A percentile compares a stretch with the other conserved stretches of the same genome.
phyloP scores from a whole-genome alignment of 2,113 vertebrate genomes.

The Neodontobutis hainanensis region DNA sequence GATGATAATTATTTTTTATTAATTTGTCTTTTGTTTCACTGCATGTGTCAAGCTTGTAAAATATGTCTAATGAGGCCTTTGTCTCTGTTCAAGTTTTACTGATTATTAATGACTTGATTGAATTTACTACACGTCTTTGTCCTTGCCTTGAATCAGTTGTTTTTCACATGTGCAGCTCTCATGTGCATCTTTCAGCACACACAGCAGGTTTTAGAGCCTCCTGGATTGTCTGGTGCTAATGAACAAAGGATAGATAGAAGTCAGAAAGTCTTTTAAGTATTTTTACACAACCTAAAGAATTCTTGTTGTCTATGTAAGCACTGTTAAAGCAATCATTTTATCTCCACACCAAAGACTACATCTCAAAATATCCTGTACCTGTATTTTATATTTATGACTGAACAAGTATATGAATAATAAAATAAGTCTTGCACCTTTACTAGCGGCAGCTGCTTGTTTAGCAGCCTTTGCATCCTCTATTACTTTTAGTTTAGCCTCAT shows the following conservation, averaged over 20 bases:
- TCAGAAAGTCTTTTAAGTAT: not conserved
- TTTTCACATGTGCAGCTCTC: not conserved
- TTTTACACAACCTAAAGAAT: not conserved
- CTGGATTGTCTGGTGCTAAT: conserved; percentile 47
- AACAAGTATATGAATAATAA: not conserved
- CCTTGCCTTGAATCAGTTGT: not conserved
- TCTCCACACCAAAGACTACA: no score
- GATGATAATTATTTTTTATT: no score
- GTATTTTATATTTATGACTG: no score
- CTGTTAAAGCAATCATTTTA: no score
- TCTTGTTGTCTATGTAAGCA: no score
- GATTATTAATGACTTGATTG: conserved; percentile 5
- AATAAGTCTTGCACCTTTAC: conserved; percentile 76
- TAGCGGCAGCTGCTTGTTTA: conserved; percentile 67
- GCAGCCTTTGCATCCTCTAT: conserved; percentile 85
- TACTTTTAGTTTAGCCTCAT: conserved; percentile 86
- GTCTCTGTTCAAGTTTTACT: conserved; percentile 1
- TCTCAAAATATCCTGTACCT: no score
- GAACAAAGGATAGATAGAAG: conserved; percentile 16
- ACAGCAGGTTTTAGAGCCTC: conserved; percentile 78
- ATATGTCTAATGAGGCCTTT: no score
- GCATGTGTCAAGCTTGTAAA: no score
- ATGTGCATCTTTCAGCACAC: conserved; percentile 64
- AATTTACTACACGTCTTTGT: not conserved
- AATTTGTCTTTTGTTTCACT: no score